These are phyloP conservation scores for Agapetus fuscipes DNA, from an alignment of 2,888 invertebrate species.

Conservation along the genomic window DNA sequence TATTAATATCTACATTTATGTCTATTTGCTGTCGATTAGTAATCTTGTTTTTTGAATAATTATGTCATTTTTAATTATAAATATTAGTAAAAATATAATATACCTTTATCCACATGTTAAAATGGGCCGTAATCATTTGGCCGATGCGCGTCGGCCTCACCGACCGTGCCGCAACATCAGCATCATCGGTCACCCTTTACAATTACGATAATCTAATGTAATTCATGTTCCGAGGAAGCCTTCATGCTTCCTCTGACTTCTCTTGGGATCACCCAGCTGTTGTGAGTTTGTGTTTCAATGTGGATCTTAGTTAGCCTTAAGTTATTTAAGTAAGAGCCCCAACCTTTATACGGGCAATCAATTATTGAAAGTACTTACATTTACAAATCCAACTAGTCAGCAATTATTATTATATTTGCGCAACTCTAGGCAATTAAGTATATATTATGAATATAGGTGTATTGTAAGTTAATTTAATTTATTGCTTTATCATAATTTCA, in stretches of 20 bases:
- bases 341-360: slow-evolving; percentile 32
- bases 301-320: slow-evolving; percentile 19
- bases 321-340: slow-evolving; percentile 20
- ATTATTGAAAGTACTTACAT: slow-evolving; percentile 47
- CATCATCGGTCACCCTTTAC: too few species aligned
- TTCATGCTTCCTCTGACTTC: slow-evolving; percentile 11
- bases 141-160: neutral
- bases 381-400: slow-evolving; percentile 46
- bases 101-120: neutral
- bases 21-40: neutral
- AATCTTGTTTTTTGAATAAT: neutral
- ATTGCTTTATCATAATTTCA: slow-evolving; percentile 20
- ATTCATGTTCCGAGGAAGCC: slow-evolving; percentile 8
- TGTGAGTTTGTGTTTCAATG: slow-evolving; percentile 19
- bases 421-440: slow-evolving; percentile 36
- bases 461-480: slow-evolving; percentile 29
- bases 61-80: neutral
- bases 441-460: slow-evolving; percentile 25
- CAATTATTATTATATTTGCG: slow-evolving; percentile 45
- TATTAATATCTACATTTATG: too few species aligned
- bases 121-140: neutral
- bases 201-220: slow-evolving; percentile 9
- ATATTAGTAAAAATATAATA: neutral
- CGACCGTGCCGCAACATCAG: too few species aligned
- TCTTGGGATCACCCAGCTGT: slow-evolving; percentile 16